Base-by-base conservation (phyloP, 2,888 invertebrate genomes). In the Melanostoma scalare region DNA sequence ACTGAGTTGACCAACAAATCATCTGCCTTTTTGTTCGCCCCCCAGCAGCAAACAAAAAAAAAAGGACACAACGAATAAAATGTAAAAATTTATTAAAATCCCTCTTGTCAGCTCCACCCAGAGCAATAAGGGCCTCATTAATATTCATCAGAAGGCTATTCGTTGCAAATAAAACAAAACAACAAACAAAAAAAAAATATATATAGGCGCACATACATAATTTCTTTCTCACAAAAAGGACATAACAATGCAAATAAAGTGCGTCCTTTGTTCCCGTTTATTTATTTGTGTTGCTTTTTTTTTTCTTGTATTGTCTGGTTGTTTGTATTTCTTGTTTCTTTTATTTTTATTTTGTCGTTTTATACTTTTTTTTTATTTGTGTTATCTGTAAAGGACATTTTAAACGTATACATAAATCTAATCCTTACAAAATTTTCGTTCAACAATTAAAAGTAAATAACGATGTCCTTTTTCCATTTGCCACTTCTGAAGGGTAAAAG, bases 201-300 rank as follows among this genome's bases (percentile, higher is more conserved):
- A 61, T 40, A 31, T 65, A 48, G 60, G 36, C 58, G 56, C 36
- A 71, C 69, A 75, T 75, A 69, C 20, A 20, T 20, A 20, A 20
- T 20, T 79, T 73, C 42, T 63, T 63, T 80, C 71, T 63, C 75
- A 80, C 75, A 63, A 31, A 80, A 75, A 80, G 65, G 65, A 65
- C 75, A 80, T 71, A 75, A 80, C 80, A 80, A 80, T 80, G 80
- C 80, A 80, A 80, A 80, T 75, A 75, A 80, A 80, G 63, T 80
- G 75, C 74, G 75, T 75, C 61, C 61, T 75, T 63, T 63, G 46
- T 60, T 67, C n/a, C 31, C 60, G 36, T 38, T 60, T 56, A 48
- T 67, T 48, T 20, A 20, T 20, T 20, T 20, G 20, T 20, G 20
- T 20, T 20, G 20, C 20, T 20, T 20, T 20, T 42, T 52, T 52